These are phyloP conservation scores for Junonia oenone DNA, from an alignment of 2,888 invertebrate species.

Conservation along the genomic window DNA sequence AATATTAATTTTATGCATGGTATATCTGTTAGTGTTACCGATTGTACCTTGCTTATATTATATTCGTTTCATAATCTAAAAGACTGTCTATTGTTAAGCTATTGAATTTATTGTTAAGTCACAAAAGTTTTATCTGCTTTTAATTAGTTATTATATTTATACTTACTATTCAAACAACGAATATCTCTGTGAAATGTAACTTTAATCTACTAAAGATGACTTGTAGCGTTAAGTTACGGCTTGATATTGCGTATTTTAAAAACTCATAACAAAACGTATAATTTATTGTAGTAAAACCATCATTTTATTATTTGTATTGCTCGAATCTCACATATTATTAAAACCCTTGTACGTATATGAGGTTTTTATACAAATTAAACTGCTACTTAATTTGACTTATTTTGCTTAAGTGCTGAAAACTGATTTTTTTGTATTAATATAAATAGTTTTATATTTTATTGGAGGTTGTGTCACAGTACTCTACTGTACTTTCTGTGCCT, in stretches of 20 bases:
- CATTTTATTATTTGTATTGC: conserved; percentile 11
- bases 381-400: conserved; percentile 13
- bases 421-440: conserved; percentile 28
- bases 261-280: conserved; percentile 5
- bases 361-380: not conserved
- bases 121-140: conserved; percentile 68
- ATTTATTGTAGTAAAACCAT: not conserved
- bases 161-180: conserved; percentile 67
- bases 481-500: conserved; percentile 67
- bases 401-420: conserved; percentile 37
- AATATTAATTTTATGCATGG: conserved; percentile 10
- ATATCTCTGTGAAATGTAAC: conserved; percentile 57
- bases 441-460: conserved; percentile 39
- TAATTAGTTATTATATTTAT: conserved; percentile 53
- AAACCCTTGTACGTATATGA: not conserved
- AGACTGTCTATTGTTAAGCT: conserved; percentile 77
- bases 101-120: conserved; percentile 73
- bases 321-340: conserved; percentile 22
- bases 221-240: conserved; percentile 21
- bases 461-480: conserved; percentile 57
- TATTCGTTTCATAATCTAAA: conserved; percentile 61
- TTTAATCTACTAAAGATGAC: conserved; percentile 15
- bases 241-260: conserved; percentile 18
- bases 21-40: conserved; percentile 33
- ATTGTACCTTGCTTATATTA: conserved; percentile 45